A percentile compares a stretch with the other conserved stretches of the same genome.
Conservation (phyloP, 2,113 vertebrate genomes). For the Lycaon pictus region DNA sequence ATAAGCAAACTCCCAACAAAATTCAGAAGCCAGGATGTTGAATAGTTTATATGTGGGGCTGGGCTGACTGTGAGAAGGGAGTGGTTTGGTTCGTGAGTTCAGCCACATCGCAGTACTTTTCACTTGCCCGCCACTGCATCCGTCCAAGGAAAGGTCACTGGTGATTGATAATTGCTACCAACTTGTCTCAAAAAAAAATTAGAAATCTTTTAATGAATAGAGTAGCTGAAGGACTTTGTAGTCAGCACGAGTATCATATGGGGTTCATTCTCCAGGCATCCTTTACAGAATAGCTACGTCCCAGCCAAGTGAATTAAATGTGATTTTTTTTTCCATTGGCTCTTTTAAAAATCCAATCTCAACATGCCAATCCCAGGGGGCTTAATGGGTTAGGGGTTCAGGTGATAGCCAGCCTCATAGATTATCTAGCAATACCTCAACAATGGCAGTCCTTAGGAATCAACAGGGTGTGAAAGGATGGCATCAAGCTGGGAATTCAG, state of each 20-base stretch:
- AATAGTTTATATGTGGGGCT: neutral
- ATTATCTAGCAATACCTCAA: neutral
- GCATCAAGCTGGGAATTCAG: neutral
- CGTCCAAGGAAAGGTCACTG: constrained; percentile 42
- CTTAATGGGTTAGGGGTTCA: neutral
- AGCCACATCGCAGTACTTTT: neutral
- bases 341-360: neutral
- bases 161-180: constrained; percentile 59
- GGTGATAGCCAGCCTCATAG: neutral
- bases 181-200: constrained; percentile 47
- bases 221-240: neutral
- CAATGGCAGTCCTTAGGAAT: neutral
- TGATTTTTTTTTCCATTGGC: neutral
- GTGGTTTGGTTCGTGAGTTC: neutral
- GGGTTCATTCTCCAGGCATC: neutral
- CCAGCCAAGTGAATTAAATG: neutral
- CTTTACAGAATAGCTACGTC: neutral
- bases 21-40: neutral
- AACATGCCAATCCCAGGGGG: neutral
- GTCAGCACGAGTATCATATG: neutral
- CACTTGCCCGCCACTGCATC: neutral
- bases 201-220: constrained; percentile 41
- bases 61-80: fast-evolving
- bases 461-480: neutral
- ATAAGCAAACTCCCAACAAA: constrained; percentile 56